These are phyloP conservation scores for Paratrypauchen microcephalus DNA, from an alignment of 2,797 vertebrate genomes.

Conservation along the genomic window DNA sequence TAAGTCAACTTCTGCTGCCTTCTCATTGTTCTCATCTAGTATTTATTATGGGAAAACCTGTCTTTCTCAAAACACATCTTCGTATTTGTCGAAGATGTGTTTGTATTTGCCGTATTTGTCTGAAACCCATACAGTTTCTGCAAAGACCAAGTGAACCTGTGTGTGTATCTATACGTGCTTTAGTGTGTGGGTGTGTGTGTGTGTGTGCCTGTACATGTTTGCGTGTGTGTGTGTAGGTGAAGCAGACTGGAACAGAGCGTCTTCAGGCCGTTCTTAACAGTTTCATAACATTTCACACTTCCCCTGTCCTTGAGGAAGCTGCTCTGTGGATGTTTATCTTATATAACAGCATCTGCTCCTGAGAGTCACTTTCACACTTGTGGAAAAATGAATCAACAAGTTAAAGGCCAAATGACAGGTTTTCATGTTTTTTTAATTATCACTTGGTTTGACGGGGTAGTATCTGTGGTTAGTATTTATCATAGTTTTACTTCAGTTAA, in stretches of 20 bases:
- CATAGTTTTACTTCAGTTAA: no score
- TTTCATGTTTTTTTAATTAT: no score
- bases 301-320: conserved; percentile 53
- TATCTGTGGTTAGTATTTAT: no score
- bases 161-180: neutral
- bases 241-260: conserved; percentile 11
- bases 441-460: no score
- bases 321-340: conserved; percentile 37
- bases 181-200: no score
- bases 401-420: neutral
- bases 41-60: conserved; percentile 44
- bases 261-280: conserved; percentile 10
- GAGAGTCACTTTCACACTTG: neutral
- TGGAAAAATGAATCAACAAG: conserved; percentile 9
- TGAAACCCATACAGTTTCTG: conserved; percentile 23
- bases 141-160: neutral
- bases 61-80: conserved; percentile 47
- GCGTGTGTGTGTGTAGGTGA: neutral
- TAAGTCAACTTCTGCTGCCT: neutral
- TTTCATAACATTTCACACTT: conserved; percentile 46
- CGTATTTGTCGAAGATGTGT: no score
- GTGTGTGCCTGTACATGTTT: no score
- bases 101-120: conserved; percentile 13
- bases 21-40: neutral
- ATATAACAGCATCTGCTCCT: conserved; percentile 12